Evolutionary conservation across 2,797 vertebrate genomes (phyloP), one percentile per base, ranked within the genome.

Genomic region (Leptatherina wallacei): DNA sequence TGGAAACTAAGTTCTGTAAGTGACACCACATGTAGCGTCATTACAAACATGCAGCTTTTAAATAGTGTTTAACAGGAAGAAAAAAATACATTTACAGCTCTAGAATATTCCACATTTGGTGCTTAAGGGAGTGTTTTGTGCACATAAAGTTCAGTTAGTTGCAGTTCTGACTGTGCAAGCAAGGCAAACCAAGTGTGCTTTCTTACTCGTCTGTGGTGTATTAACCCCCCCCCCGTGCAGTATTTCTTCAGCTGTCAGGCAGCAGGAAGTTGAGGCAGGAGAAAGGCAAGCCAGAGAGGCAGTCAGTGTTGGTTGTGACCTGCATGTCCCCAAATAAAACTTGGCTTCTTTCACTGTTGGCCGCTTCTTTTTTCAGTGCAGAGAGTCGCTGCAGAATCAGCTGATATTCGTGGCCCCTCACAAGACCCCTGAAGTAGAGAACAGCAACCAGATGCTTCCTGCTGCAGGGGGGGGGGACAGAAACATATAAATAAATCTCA

Each of bases 371-470:
- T 75, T 88, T 92, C 55, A 94, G 78, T 58, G 88, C 63, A 0
- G 62, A 14, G 29, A 94, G 67, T 2, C 7, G 47, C 60, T 73
- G 88, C 3, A 94, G 88, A 68, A 94, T 89, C n/a, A 75, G 63
- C 52, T 83, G 89, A 59, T 81, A 85, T 22, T 93, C 91, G 0
- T 77, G 82, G 18, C 93, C 91, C 22, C 83, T 64, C 20, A 6
- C 11, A 13, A 92, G 62, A 0, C 95, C 95, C 66, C 94, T 81
- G 84, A 94, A 95, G 68, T 86, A 87, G 59, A 95, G 85, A 18
- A 95, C 81, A 0, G 94, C 94, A 0, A 82, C 77, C 56, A 95
- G 88, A 75, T 95, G 95, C 51, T 80, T 91, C 81, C 61, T 87
- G 42, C 95, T 95, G 87, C 42, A 72, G 62, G 22, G 7, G 27